Evolutionary conservation across 2,113 vertebrate genomes (phyloP), one percentile per base, ranked within the genome.

Genomic region (Sphaerodactylus townsendi): DNA sequence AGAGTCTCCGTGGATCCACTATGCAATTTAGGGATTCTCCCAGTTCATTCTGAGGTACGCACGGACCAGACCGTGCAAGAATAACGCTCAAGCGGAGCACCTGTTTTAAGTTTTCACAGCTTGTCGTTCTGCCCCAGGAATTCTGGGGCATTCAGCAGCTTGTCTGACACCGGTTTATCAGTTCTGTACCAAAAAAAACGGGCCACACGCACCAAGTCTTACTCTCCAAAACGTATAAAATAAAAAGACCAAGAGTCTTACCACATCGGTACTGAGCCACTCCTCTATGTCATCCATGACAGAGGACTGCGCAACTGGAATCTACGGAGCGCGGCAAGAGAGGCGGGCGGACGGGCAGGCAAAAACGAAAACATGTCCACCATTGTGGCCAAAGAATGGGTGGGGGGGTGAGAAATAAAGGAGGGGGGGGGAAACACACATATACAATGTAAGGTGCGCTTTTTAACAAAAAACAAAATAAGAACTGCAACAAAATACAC

Each of bases 241-340:
- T 92, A 88, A 95, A 94, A 92, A 97, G 97, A 93, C 85, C 73
- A 90, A 94, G 93, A 86, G 89, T 98, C 99, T 99, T 98, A 99
- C 99, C 99, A 99, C 97, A 93, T 99, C 99, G 83, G 98, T 98
- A 97, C 98, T 95, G 95, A 99, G 98, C 99, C 99, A 99, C 94
- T 99, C 97, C 98, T 99, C 99, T 97, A 99, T 99, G 97, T 99
- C 99, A 97, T 99, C 98, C 99, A 99, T 99, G 97, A 99, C 97
- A 97, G 98, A 98, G 97, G 98, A 96, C 96, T 99, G 98, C 88
- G 95, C 95, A 93, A 97, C 97, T 72, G 96, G 97, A 92, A 97
- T 97, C 98, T 99, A 97, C 83, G 96, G 93, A 95, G 95, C 94
- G 96, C 95, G 93, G 94, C 93, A 91, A 97, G 90, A 96, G 90